These are phyloP conservation scores for Yponomeuta malinellus DNA, from an alignment of 2,888 invertebrate genomes.

Conservation along the genomic window DNA sequence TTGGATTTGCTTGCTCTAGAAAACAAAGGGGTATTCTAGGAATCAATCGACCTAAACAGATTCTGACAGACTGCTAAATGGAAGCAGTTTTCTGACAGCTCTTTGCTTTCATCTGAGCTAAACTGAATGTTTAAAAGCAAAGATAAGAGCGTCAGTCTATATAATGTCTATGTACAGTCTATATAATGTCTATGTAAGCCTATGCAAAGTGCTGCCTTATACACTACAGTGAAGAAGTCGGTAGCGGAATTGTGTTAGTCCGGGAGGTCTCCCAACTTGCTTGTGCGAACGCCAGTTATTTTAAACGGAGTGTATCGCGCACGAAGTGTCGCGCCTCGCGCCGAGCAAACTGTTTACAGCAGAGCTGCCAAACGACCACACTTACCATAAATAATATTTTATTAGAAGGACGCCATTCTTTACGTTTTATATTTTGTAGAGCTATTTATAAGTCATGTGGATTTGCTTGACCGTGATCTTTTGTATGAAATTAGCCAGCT, in stretches of 20 bases:
- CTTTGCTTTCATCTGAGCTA: too few relatives aligned
- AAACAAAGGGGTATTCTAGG: too few relatives aligned
- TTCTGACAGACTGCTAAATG: too few relatives aligned
- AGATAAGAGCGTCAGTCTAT: background rate
- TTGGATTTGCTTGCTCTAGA: background rate
- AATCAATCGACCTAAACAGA: too few relatives aligned
- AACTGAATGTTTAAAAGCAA: too few relatives aligned
- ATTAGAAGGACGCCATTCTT: background rate
- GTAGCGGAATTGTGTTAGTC: background rate
- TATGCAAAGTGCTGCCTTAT: background rate
- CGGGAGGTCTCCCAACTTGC: background rate
- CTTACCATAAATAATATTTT: conserved; percentile 8
- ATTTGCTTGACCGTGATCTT: background rate
- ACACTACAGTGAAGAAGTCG: background rate
- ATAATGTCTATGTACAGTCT: background rate
- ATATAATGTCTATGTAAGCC: background rate
- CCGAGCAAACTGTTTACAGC: background rate
- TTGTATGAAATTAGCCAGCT: background rate
- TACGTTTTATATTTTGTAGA: background rate
- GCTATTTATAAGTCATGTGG: background rate
- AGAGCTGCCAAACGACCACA: conserved; percentile 7
- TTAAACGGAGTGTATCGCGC: background rate
- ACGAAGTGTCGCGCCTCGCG: background rate
- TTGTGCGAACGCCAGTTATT: background rate
- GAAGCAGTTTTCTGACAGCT: too few relatives aligned